Evolutionary conservation across 2,113 vertebrate genomes (phyloP).

Genomic region (Columbina picui): DNA sequence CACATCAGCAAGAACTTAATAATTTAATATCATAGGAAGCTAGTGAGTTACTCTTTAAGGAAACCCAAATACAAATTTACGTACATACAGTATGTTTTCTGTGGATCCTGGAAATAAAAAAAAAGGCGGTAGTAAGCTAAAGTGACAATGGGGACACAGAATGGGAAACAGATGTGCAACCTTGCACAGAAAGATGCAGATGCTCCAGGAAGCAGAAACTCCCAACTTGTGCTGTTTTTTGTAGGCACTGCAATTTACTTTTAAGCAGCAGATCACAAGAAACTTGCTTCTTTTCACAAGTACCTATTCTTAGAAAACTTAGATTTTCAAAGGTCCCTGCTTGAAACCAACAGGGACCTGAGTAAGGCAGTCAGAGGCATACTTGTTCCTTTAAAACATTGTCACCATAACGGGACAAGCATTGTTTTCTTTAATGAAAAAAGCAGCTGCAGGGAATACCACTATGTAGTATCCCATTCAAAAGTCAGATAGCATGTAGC

Average conservation of each 20-base stretch:
- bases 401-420: neutral
- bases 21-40: neutral
- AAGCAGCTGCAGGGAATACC: neutral
- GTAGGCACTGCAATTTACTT: neutral
- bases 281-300: neutral
- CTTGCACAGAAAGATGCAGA: neutral
- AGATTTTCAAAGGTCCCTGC: neutral
- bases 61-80: neutral
- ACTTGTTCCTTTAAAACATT: neutral
- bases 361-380: neutral
- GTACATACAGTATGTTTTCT: neutral
- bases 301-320: neutral
- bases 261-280: neutral
- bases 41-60: neutral
- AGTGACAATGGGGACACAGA: neutral
- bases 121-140: neutral
- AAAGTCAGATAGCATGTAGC: neutral
- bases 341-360: neutral
- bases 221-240: neutral
- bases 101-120: neutral
- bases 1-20: neutral
- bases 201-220: neutral
- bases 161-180: neutral
- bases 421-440: neutral
- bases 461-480: fast-evolving